phyloP scores from a whole-genome alignment of 1,140 invertebrate species.

The Chymomyza costata region DNA sequence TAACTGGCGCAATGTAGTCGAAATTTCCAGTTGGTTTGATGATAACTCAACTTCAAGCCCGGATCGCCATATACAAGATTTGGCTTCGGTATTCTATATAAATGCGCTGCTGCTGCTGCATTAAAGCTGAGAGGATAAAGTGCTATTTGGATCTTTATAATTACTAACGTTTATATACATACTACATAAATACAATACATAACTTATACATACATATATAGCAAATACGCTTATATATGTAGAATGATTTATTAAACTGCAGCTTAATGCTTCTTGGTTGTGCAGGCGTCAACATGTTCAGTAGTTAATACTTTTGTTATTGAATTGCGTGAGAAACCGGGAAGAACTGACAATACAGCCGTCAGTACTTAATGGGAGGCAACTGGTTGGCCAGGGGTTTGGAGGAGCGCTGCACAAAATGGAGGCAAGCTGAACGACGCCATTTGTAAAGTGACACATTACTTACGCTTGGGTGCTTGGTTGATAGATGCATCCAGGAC shows the following conservation, averaged over 20 bases:
- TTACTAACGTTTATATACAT: no score
- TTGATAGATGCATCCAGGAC: slow-evolving; percentile 48
- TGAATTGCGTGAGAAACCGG: slow-evolving; percentile 35
- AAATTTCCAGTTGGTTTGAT: slow-evolving; percentile 56
- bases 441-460: slow-evolving; percentile 70
- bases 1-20: slow-evolving; percentile 63
- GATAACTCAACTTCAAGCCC: slow-evolving; percentile 11
- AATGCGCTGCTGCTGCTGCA: slow-evolving; percentile 57
- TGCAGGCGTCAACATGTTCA: slow-evolving; percentile 23
- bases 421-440: slow-evolving; percentile 28
- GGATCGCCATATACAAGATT: slow-evolving; percentile 49
- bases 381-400: not conserved
- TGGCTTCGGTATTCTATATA: slow-evolving; percentile 54
- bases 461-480: slow-evolving; percentile 52
- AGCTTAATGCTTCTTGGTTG: slow-evolving; percentile 51
- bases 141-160: slow-evolving; percentile 2
- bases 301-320: slow-evolving; percentile 61
- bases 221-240: no score
- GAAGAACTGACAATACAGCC: no score
- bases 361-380: not conserved
- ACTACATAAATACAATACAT: no score
- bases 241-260: slow-evolving; percentile 59
- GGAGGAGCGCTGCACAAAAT: no score
- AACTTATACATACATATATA: no score
- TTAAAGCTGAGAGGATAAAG: slow-evolving; percentile 20